Conservation (phyloP, 2,797 vertebrate genomes). For the Helarctos malayanus region DNA sequence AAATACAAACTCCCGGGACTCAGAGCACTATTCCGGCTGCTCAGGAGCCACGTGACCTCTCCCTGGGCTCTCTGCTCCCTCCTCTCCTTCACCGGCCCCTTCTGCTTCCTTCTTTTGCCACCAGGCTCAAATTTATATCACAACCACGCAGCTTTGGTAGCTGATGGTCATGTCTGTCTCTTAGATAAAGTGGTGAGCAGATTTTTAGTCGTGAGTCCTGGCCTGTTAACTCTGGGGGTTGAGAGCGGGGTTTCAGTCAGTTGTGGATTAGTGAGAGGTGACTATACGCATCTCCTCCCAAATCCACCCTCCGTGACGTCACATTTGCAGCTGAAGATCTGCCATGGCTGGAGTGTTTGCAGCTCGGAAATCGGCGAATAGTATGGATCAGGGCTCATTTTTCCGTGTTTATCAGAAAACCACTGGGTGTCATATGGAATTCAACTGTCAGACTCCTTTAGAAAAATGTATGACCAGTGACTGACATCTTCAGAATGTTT, state of each 20-base stretch:
- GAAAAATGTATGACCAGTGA: neutral
- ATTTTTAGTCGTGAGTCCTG: neutral
- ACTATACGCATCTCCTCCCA: neutral
- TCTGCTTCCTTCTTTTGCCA: neutral
- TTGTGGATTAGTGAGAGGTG: neutral
- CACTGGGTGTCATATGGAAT: neutral
- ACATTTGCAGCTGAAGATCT: neutral
- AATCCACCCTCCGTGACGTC: rapidly evolving
- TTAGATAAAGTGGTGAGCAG: neutral
- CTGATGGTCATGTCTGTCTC: neutral
- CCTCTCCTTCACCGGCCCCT: neutral
- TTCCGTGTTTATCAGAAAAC: too few species aligned
- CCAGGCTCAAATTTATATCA: neutral
- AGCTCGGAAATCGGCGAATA: neutral
- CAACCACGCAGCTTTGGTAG: neutral
- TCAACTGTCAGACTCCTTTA: neutral
- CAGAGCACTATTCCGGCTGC: too few species aligned
- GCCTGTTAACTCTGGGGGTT: too few species aligned
- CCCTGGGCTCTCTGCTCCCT: rapidly evolving
- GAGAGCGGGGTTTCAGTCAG: neutral
- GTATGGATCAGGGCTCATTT: rapidly evolving
- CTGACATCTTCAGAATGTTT: neutral
- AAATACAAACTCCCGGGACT: neutral
- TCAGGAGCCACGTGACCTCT: neutral
- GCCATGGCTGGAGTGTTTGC: rapidly evolving